Evolutionary conservation across 1,140 invertebrate species (phyloP), one percentile per base, ranked within the genome.

Genomic region (Caerostris darwini): DNA sequence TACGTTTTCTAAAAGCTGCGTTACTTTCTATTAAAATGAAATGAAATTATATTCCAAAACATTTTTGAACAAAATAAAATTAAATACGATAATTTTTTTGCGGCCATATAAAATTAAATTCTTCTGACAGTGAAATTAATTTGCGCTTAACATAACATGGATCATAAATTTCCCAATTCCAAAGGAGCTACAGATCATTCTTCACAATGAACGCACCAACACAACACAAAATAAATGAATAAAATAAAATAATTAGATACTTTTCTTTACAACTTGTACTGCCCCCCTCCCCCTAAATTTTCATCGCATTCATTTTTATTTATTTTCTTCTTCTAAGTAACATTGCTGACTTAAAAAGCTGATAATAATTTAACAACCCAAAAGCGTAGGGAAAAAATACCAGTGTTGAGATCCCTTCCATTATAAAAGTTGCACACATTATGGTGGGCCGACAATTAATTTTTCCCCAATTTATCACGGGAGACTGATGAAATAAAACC

Each of bases 391-490:
- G 10, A 59, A 7, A 58, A 17, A 57, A 85, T 58, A 34, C 34
- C 34, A 34, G 34, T 34, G 34, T 34, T 34, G 34, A 34, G 34
- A 17, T 83, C 77, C 17, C n/a, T 12, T 58, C 57, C 12, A 85
- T 34, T 85, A 59, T 56, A 34, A 85, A 53, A 34, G 69, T 50
- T 14, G 57, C 14, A 58, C 56, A 57, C 17, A 85, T 85, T 85
- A 85, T 56, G 34, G 34, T 34, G 58, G 57, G 82, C 8, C 71
- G 54, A 89, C 92, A 94, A 94, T 94, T 94, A 94, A 94, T 94
- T 94, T 81, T 19, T 56, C 53, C 57, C 71, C 85, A 61, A 88
- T 88, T 88, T 94, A 94, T 94, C 85, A 88, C 81, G 54, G 7
- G 34, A 19, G 14, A 56, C 53, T 87, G 64, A 69, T n/a, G 64